A percentile compares a stretch with the other conserved stretches of the same genome.
Conservation (phyloP, 2,797 vertebrate species). For the Sebastes diploproa region DNA sequence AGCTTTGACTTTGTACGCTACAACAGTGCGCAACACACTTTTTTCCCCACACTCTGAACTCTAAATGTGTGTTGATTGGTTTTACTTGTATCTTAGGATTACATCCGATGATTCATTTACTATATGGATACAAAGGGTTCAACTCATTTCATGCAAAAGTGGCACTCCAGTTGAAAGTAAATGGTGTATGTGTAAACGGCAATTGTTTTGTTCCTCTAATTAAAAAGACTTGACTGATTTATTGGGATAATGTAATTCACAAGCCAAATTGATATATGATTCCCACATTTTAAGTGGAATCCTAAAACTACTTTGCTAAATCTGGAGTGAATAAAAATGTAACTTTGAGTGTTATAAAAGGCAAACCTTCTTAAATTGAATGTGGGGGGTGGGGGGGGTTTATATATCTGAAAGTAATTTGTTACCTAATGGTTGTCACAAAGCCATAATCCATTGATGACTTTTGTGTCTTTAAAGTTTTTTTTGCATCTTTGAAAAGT, state of each 20-base stretch:
- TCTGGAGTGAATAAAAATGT: not conserved
- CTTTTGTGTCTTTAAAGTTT: not conserved
- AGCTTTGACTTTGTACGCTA: slow-evolving; percentile 18
- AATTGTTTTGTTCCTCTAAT: not conserved
- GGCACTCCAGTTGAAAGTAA: not conserved
- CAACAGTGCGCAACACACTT: not conserved
- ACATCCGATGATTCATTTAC: not conserved
- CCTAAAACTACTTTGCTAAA: not conserved
- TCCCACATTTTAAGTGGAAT: not conserved
- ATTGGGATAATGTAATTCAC: not conserved
- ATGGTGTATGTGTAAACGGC: not conserved
- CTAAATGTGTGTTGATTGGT: not conserved
- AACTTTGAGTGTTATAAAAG: not conserved
- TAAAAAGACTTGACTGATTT: not conserved
- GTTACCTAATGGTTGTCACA: not conserved
- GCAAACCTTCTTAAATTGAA: not conserved
- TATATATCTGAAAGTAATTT: not conserved
- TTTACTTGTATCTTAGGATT: not conserved
- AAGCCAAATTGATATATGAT: not conserved
- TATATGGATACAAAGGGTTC: not conserved
- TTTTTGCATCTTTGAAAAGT: not conserved
- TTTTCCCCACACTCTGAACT: not conserved
- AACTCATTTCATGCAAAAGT: not conserved
- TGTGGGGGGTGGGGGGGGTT: not conserved
- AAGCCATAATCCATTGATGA: not conserved